Percentiles rank a stretch among this genome's conserved stretches.
phyloP scores from a whole-genome alignment of 2,113 vertebrate genomes.

The Sardina pilchardus region DNA sequence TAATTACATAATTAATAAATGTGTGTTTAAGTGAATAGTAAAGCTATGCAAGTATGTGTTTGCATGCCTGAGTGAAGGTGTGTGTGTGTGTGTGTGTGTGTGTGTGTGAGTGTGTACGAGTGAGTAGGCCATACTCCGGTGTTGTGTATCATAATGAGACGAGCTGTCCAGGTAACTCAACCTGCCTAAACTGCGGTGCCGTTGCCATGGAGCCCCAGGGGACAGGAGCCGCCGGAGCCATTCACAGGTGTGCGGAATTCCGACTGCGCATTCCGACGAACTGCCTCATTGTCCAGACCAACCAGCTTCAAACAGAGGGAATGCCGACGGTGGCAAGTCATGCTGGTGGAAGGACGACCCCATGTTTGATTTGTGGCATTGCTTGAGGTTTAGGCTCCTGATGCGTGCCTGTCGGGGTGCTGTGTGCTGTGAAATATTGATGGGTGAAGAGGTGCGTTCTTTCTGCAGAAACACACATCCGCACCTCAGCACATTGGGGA shows the following conservation, averaged over 20 bases:
- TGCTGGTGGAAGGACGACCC: neutral
- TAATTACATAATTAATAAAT: neutral
- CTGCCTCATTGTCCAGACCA: neutral
- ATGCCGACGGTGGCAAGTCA: neutral
- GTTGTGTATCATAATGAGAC: constrained; percentile 3
- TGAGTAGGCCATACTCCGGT: neutral
- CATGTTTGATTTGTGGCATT: neutral
- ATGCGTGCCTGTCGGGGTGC: neutral
- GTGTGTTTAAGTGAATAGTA: neutral
- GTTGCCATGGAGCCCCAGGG: neutral
- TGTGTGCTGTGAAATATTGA: constrained; percentile 1
- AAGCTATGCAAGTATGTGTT: neutral
- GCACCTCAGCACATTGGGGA: neutral
- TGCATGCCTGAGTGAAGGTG: neutral
- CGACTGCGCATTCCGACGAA: constrained; percentile 6
- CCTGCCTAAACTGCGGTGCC: neutral
- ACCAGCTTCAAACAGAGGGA: neutral
- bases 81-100: neutral
- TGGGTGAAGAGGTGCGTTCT: neutral
- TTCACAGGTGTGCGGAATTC: constrained; percentile 2
- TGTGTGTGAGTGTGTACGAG: neutral
- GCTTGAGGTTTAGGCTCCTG: neutral
- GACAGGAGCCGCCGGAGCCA: neutral
- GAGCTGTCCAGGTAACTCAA: constrained; percentile 6
- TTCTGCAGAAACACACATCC: neutral